These are phyloP conservation scores for Lepidotrigona ventralis DNA, from an alignment of 1,140 invertebrate species.

Conservation along the genomic window DNA sequence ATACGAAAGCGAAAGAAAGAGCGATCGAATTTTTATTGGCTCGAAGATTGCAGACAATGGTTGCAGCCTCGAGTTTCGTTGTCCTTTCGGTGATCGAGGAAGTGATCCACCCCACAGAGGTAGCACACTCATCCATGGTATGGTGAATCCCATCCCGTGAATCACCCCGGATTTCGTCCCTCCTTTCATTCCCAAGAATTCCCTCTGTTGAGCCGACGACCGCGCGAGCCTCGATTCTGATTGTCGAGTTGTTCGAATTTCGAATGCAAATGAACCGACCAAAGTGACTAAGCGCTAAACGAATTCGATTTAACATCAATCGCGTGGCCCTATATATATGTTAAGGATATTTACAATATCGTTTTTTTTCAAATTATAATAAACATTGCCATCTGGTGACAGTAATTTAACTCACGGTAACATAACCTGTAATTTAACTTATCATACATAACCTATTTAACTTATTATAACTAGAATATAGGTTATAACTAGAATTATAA, in stretches of 20 bases:
- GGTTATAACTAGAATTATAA: too few species aligned
- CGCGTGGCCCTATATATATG: too few species aligned
- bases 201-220: constrained; percentile 49
- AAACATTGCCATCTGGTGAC: too few species aligned
- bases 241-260: constrained; percentile 20
- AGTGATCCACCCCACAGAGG: neutral
- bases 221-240: constrained; percentile 38
- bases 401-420: too few species aligned
- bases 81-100: constrained; percentile 18
- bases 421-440: too few species aligned
- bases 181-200: constrained; percentile 50
- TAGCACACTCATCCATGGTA: neutral
- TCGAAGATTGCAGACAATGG: constrained; percentile 9
- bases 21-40: neutral
- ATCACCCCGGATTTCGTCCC: constrained; percentile 41
- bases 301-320: neutral
- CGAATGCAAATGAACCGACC: constrained; percentile 46
- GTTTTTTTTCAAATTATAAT: too few species aligned
- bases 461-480: too few species aligned
- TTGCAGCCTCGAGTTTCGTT: neutral
- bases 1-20: neutral
- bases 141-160: constrained; percentile 42
- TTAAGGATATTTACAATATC: too few species aligned
- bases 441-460: too few species aligned
- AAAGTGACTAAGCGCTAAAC: constrained; percentile 20